These are phyloP conservation scores for Lagodon rhomboides DNA, from an alignment of 2,797 vertebrate genomes.

Conservation along the genomic window DNA sequence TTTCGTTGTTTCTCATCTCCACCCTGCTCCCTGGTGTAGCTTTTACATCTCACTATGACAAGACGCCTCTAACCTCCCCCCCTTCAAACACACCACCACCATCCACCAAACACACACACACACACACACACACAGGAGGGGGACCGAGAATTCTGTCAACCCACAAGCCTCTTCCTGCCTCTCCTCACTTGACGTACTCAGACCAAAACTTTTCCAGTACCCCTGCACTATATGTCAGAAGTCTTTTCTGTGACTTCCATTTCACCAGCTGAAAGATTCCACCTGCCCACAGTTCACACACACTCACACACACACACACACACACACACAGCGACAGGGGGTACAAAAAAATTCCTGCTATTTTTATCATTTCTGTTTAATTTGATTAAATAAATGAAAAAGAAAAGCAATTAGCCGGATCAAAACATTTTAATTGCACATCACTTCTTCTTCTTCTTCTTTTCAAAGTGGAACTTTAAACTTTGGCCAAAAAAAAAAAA, in stretches of 20 bases:
- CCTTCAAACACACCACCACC: slow-evolving; percentile 15
- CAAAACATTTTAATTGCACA: too few relatives aligned
- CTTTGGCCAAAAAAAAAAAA: not conserved
- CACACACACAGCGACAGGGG: too few relatives aligned
- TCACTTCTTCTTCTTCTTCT: not conserved
- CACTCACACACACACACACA: not conserved
- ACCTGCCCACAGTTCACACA: slow-evolving; percentile 57
- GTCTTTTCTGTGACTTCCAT: slow-evolving; percentile 59
- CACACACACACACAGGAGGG: slow-evolving; percentile 51
- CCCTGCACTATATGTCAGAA: slow-evolving; percentile 40
- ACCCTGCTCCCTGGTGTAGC: slow-evolving; percentile 81
- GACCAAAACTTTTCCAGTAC: slow-evolving; percentile 77
- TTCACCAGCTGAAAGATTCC: slow-evolving; percentile 63
- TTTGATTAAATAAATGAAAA: not conserved
- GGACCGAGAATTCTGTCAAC: slow-evolving; percentile 74
- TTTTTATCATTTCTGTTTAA: slow-evolving; percentile 14
- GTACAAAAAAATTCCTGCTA: not conserved
- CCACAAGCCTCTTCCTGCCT: slow-evolving; percentile 87
- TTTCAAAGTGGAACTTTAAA: slow-evolving; percentile 2
- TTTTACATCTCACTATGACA: slow-evolving; percentile 71
- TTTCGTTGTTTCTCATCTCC: slow-evolving; percentile 85
- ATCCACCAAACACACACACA: slow-evolving; percentile 18
- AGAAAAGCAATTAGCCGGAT: not conserved
- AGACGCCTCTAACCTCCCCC: slow-evolving; percentile 60
- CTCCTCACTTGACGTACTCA: slow-evolving; percentile 66